Evolutionary conservation across 2,888 invertebrate species (phyloP), one percentile per base, ranked within the genome.

Genomic region (Leptinotarsa rubiginosa): DNA sequence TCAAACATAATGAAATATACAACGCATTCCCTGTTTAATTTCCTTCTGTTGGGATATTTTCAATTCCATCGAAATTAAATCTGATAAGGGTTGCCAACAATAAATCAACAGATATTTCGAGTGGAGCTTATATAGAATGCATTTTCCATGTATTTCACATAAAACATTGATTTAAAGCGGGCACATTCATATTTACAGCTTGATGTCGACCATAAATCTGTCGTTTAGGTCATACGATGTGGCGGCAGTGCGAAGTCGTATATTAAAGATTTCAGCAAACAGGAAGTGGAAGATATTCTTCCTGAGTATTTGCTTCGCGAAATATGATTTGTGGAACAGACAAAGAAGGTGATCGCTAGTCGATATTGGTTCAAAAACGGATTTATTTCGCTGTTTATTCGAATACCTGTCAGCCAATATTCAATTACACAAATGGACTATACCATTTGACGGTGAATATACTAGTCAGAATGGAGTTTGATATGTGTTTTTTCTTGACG

Each of bases 31-130:
- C 49, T 56, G 47, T 73, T 69, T 71, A 70, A 71, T 73, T 76
- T 76, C 73, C 70, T 73, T 76, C 70, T 50, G 68, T 73, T 41
- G 71, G 56, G 25, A 62, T 65, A 67, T 70, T 75, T 75, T 72
- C 75, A 69, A 70, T 72, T 72, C 50, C 69, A 72, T 67, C 66
- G 66, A 69, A 69, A 75, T 75, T 72, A 62, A 72, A 75, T 75
- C 75, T 66, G 75, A 70, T 72, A 70, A 50, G 67, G 47, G 59
- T 62, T 47, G 54, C 47, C 65, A 41, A 49, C 50, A 22, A 65
- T 76, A 71, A 73, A 76, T 76, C 73, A 73, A 64, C 25, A 22
- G 65, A 65, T 70, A 56, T 68, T 68, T 69, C 56, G 56, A 68
- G 65, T 56, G 65, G 49, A 52, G 68, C 16, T 47, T 50, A 49